These are phyloP conservation scores for Pycnomerus fuliginosus DNA, from an alignment of 2,888 invertebrate species.

Conservation along the genomic window DNA sequence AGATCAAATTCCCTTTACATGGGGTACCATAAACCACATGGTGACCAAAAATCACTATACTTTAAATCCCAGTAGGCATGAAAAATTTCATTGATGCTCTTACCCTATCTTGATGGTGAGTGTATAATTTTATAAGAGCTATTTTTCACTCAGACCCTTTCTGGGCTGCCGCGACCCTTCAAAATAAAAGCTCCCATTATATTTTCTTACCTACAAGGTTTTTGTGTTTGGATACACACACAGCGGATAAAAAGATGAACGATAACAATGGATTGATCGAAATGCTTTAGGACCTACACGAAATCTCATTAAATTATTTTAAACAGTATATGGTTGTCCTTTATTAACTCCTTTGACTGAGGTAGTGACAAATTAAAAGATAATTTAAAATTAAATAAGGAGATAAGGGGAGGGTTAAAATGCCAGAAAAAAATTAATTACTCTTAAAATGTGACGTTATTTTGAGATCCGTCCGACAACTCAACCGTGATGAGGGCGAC, in stretches of 20 bases:
- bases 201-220: constrained; percentile 36
- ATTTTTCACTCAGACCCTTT: constrained; percentile 30
- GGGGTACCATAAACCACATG: constrained; percentile 18
- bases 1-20: constrained; percentile 34
- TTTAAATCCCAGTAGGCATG: constrained; percentile 22
- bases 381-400: constrained; percentile 11
- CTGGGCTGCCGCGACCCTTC: constrained; percentile 25
- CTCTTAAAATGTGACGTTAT: constrained; percentile 24
- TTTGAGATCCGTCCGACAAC: constrained; percentile 21
- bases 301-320: constrained; percentile 49
- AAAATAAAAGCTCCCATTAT: constrained; percentile 32
- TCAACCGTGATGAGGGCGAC: constrained; percentile 35
- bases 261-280: constrained; percentile 39
- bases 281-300: constrained; percentile 44
- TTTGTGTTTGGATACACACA: constrained; percentile 37
- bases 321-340: too few species aligned
- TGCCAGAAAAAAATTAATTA: constrained; percentile 19
- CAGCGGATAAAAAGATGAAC: constrained; percentile 32
- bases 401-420: constrained; percentile 14
- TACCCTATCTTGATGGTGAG: constrained; percentile 32
- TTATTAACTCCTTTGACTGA: neutral
- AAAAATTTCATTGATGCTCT: constrained; percentile 28
- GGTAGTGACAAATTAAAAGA: constrained; percentile 4
- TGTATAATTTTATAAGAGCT: constrained; percentile 32
- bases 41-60: constrained; percentile 23